Base-by-base conservation (phyloP, 2,888 invertebrate species). In the Antheraea yamamai region DNA sequence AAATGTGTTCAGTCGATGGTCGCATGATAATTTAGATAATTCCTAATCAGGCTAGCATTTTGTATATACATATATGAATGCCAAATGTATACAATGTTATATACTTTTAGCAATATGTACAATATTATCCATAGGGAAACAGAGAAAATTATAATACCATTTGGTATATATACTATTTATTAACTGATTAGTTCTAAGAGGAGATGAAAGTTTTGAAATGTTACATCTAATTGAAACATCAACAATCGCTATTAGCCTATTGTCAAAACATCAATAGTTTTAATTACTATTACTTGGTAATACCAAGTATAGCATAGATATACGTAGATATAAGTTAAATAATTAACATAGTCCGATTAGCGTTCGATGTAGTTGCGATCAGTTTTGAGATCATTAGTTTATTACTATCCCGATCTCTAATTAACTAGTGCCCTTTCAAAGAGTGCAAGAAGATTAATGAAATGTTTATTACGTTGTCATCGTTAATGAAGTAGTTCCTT, bases 261-360 rank as follows among this genome's bases (percentile, higher is more conserved):
- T 55, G 55, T 55, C 55, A 55, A 18, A 7, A 55, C n/a, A 51
- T 51, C 51, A 51, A 14, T 51, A 2, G 51, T 16, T 16, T 51
- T 16, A 55, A 20, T 55, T 55, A 20, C n/a, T n/a, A 58, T 20
- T 20, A n/a, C 20, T 58, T 20, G 20, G n/a, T 58, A 4, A n/a
- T n/a, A 58, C 10, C 58, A 58, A n/a, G 7, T 2, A 16, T 18
- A 52, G 7, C 10, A 16, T 18, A 52, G 52, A 58, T 20, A 58
- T 7, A 58, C 58, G n/a, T 58, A 58, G n/a, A 58, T 58, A 10
- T 23, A 18, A n/a, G 58, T 58, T n/a, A 58, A 58, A 58, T 58
- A 58, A 58, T 58, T 58, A 58, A 58, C n/a, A 58, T 58, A n/a
- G n/a, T n/a, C 7, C 58, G 58, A 58, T n/a, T 58, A 58, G 58